Evolutionary conservation across 2,113 vertebrate species (phyloP).

Genomic region (Campylomormyrus tamandua): DNA sequence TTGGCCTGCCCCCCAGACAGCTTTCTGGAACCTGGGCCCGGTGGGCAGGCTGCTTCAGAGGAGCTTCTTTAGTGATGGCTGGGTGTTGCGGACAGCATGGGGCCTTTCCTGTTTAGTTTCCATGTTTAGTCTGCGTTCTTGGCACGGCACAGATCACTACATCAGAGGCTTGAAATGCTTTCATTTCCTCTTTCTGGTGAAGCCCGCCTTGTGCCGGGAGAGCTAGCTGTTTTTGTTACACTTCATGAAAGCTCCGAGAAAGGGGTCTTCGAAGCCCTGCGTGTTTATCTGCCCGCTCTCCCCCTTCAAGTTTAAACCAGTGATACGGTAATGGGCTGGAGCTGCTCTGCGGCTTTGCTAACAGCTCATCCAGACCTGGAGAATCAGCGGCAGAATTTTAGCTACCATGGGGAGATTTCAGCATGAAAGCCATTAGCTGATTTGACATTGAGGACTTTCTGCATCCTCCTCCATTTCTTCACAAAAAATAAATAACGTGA

Average conservation of each 20-base stretch:
- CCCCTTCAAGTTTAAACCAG: neutral
- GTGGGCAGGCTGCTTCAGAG: neutral
- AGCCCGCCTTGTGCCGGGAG: neutral
- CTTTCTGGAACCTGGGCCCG: neutral
- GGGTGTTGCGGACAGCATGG: neutral
- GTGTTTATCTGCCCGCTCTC: neutral
- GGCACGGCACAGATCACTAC: neutral
- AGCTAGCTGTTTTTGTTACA: neutral
- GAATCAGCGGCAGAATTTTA: neutral
- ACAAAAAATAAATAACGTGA: neutral
- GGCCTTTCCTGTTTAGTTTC: constrained; percentile 23
- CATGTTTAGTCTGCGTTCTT: constrained; percentile 32
- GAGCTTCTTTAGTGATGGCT: neutral
- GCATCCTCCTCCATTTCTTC: neutral
- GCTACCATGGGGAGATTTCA: neutral
- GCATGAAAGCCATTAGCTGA: neutral
- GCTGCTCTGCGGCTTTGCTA: neutral
- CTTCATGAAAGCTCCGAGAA: neutral
- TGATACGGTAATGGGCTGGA: neutral
- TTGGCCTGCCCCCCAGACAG: neutral
- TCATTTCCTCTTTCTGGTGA: constrained; percentile 24
- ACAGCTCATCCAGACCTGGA: neutral
- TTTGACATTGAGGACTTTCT: neutral
- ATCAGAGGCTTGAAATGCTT: constrained; percentile 7
- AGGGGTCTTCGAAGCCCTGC: neutral